phyloP scores from a whole-genome alignment of 2,113 vertebrate species.

The Callionymus lyra region DNA sequence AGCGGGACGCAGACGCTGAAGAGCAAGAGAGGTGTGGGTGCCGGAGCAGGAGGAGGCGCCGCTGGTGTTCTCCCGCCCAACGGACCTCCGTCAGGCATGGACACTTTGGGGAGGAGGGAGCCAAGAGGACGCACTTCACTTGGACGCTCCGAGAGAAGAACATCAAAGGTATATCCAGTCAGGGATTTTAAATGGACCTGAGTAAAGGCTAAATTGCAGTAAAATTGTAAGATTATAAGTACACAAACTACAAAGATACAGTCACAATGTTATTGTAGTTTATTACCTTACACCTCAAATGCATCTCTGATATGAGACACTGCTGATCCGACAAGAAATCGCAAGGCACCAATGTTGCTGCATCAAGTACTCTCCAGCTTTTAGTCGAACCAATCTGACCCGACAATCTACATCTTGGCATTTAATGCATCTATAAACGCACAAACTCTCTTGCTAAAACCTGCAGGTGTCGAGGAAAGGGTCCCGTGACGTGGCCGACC shows the following conservation, averaged over 20 bases:
- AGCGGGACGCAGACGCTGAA: conserved; percentile 80
- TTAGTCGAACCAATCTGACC: too few relatives aligned
- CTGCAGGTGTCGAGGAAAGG: conserved; percentile 83
- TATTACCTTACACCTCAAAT: too few relatives aligned
- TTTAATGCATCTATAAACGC: background rate
- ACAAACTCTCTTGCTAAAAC: background rate
- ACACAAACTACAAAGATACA: too few relatives aligned
- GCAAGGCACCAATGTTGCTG: too few relatives aligned
- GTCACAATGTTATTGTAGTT: too few relatives aligned
- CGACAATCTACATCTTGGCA: too few relatives aligned
- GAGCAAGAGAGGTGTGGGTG: conserved; percentile 73
- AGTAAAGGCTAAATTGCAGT: too few relatives aligned
- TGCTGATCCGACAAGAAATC: too few relatives aligned
- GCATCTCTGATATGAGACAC: too few relatives aligned
- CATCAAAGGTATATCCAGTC: conserved; percentile 70
- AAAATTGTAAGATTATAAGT: too few relatives aligned
- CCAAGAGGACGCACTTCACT: conserved; percentile 80
- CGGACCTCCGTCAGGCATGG: conserved; percentile 50
- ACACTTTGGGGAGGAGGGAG: conserved; percentile 76
- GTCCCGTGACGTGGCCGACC: conserved; percentile 93
- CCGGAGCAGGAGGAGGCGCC: conserved; percentile 23
- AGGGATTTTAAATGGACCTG: too few relatives aligned
- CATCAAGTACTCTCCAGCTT: too few relatives aligned
- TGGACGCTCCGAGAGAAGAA: conserved; percentile 84
- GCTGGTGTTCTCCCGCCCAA: conserved; percentile 33